Evolutionary conservation across 2,888 invertebrate genomes (phyloP), one percentile per base, ranked within the genome.

Genomic region (Drosophila sordidapex): DNA sequence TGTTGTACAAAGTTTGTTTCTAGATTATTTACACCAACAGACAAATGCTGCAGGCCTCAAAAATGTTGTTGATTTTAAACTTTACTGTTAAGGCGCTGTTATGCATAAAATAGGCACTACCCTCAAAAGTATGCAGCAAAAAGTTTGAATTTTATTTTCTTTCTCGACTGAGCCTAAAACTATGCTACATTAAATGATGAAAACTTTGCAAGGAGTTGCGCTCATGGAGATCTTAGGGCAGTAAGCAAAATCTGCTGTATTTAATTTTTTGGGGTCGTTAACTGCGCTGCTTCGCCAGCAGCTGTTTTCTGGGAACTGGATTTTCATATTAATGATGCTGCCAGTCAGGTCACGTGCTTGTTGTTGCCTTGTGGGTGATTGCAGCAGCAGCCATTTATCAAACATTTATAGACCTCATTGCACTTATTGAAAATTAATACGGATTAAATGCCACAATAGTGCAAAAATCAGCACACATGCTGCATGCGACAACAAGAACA

Each of bases 391-490:
- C 52, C 82, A 84, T 84, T 87, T 80, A 82, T 87, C 87, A 87
- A 87, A 80, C 73, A 81, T 74, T 86, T 76, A 83, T 74, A 71
- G 81, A 81, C 70, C 76, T 52, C 70, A 74, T 62, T 87, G 81
- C 79, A 86, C 88, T 86, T 88, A 87, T 88, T 86, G 86, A 83
- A 87, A 87, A 87, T 83, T 88, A 88, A 88, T 87, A 82, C 86
- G 81, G 78, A 83, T 81, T 85, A 85, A 73, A 74, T 65, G 59
- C 87, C 86, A 86, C 81, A 83, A 82, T 81, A 80, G 81, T 70
- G 75, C 74, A 76, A 69, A 83, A 87, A 86, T 87, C 86, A 81
- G 86, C 85, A 85, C 85, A 88, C 82, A 85, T 82, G 78, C 77
- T 33, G 61, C 31, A 56, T 38, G 46, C 46, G 15, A 25, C 46